A percentile compares a stretch with the other conserved stretches of the same genome.
phyloP scores from a whole-genome alignment of 92 coral and sea anemone species.

The Parazoanthus atlanticus region DNA sequence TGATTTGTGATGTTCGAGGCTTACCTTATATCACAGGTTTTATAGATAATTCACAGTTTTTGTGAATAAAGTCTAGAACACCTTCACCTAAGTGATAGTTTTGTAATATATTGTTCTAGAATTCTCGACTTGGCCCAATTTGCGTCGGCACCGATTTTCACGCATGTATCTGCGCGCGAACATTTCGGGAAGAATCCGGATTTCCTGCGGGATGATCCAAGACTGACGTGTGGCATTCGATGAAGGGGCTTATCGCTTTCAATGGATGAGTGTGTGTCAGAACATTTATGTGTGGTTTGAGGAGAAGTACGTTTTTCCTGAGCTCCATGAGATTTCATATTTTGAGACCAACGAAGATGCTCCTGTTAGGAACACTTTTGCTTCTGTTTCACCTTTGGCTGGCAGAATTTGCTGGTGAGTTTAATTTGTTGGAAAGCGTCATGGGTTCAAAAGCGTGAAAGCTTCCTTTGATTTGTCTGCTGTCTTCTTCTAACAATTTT shows the following conservation, averaged over 20 bases:
- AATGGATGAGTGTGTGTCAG: conserved; percentile 25
- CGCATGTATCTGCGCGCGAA: conserved; percentile 19
- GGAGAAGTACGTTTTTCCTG: conserved; percentile 35
- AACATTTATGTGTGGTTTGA: conserved; percentile 15
- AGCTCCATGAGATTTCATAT: conserved; percentile 30
- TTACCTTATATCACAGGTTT: background rate
- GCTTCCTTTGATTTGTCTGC: background rate
- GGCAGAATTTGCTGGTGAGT: conserved; percentile 31
- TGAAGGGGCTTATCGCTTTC: background rate
- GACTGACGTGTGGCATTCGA: conserved; percentile 33
- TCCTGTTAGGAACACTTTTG: conserved; percentile 10
- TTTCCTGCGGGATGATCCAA: conserved; percentile 39
- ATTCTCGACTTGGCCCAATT: background rate
- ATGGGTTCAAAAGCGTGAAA: background rate
- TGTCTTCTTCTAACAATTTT: background rate
- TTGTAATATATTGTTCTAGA: background rate
- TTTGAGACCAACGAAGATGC: conserved; percentile 29
- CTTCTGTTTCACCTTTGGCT: conserved; percentile 16
- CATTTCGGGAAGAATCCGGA: conserved; percentile 42
- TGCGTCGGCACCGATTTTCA: background rate
- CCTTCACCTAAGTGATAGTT: background rate
- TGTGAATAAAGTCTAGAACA: background rate
- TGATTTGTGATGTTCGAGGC: background rate
- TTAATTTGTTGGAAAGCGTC: background rate
- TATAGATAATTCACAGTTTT: background rate